Base-by-base conservation (phyloP, 2,888 invertebrate species). In the Taphrorychus bicolor region DNA sequence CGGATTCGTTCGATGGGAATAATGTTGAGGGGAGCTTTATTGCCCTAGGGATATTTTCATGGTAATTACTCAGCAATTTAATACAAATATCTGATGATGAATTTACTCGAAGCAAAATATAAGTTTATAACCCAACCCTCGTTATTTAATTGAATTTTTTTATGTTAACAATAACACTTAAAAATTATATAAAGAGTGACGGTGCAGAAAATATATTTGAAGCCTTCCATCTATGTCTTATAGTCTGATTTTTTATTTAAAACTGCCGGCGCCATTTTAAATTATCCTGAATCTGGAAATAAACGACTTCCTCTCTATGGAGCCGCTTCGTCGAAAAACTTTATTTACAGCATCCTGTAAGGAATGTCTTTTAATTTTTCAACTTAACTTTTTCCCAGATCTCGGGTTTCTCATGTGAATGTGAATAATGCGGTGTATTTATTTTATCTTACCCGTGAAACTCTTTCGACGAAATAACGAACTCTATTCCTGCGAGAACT, bases 221-320 rank as follows among this genome's bases (percentile, higher is more conserved):
- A 32, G 11, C 11, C 32, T 11, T 32, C 32, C 11, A 11, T 32
- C 32, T 9, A 32, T 9, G 9, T 9, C 32, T 11, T 9, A 32
- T 7, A 32, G 40, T 51, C 53, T 59, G 59, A 59, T 49, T 59
- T 63, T 69, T 60, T 56, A 57, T 69, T 64, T 59, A 59, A 69
- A 69, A 69, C 51, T 64, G 60, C 64, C 64, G 68, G 59, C 63
- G 54, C 59, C 58, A 69, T 64, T 69, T 64, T 64, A 69, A 69
- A 64, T 69, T 64, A 69, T 69, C 69, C 69, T 49, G 69, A 69
- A 69, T 69, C 69, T 79, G 76, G 77, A 80, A 80, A 81, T 79
- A 76, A 79, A 81, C 79, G 79, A 77, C 79, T 80, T 81, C 81
- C 81, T 77, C 75, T 76, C 77, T 74, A 76, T 76, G 80, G 79